Conservation (phyloP, 2,888 invertebrate genomes). For the Rhogogaster chlorosoma region DNA sequence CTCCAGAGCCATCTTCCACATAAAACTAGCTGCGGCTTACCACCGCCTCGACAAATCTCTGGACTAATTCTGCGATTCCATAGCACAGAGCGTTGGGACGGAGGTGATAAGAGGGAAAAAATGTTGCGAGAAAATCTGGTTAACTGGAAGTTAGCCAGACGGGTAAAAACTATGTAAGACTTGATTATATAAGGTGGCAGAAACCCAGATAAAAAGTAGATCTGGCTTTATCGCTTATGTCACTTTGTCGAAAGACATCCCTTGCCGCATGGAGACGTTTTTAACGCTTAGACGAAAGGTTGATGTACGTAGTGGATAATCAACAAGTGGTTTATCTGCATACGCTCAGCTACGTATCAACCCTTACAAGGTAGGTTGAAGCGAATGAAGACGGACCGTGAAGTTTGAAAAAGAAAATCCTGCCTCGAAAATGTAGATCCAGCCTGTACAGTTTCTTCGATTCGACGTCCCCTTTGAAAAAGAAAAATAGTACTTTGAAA, state of each 20-base stretch:
- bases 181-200: neutral
- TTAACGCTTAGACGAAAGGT: neutral
- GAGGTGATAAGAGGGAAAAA: neutral
- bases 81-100: neutral
- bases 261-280: neutral
- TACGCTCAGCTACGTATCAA: neutral
- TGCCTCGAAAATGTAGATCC: neutral
- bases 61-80: neutral
- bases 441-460: neutral
- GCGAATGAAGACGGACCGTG: neutral
- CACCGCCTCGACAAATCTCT: slow-evolving; percentile 8
- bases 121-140: neutral
- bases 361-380: neutral
- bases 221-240: neutral
- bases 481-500: no score
- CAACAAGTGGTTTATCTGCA: slow-evolving; percentile 2
- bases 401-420: neutral
- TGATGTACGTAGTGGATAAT: neutral
- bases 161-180: neutral
- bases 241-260: neutral
- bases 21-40: neutral
- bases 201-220: neutral
- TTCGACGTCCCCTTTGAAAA: no score
- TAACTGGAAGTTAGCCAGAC: slow-evolving; percentile 4
- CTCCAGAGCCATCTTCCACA: neutral